Base-by-base conservation (phyloP, 2,797 vertebrate genomes). In the Tamandua tetradactyla region DNA sequence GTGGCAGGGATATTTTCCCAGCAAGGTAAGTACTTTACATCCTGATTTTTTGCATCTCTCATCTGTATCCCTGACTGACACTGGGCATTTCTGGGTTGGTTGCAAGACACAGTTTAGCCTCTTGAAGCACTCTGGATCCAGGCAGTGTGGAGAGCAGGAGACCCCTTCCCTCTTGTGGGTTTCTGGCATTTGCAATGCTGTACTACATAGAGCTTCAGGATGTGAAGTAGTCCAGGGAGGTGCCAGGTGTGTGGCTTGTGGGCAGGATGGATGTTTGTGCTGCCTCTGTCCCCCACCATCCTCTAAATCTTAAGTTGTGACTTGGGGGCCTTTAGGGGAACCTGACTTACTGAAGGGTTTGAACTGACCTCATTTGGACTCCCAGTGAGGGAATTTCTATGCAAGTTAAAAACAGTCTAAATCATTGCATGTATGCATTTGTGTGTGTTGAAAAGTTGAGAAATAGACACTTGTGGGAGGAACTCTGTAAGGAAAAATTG, bases 171-270 rank as follows among this genome's bases (percentile, higher is more conserved):
- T 99, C 49, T 49, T 1, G 85, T 99, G 96, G 99, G 1, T 99
- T 99, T 96, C 98, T 98, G 91, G 98, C 99, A 0, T 99, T 98
- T 97, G 98, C 98, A 98, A n/a, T 98, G 88, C 97, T 99, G 55
- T 99, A 99, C 91, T 93, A 99, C 95, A 98, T 96, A 96, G 99
- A 47, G 47, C 44, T 47, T 96, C 98, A 98, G 79, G 97, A 98
- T 96, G 98, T 99, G 98, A 98, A 96, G 66, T 7, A 47, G 44
- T 47, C 11, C 44, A 47, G 44, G 44, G 11, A 47, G 44, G 44
- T 47, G 11, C 44, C 44, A 47, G 44, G 44, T 47, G 11, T 47
- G 44, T 47, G 44, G 44, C 11, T 47, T 7, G 44, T 47, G 44
- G 44, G 44, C 11, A 47, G 44, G 11, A 47, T 47, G 44, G 44